These are phyloP conservation scores for Hydrolagus colliei DNA, from an alignment of 2,797 vertebrate genomes.

Conservation along the genomic window DNA sequence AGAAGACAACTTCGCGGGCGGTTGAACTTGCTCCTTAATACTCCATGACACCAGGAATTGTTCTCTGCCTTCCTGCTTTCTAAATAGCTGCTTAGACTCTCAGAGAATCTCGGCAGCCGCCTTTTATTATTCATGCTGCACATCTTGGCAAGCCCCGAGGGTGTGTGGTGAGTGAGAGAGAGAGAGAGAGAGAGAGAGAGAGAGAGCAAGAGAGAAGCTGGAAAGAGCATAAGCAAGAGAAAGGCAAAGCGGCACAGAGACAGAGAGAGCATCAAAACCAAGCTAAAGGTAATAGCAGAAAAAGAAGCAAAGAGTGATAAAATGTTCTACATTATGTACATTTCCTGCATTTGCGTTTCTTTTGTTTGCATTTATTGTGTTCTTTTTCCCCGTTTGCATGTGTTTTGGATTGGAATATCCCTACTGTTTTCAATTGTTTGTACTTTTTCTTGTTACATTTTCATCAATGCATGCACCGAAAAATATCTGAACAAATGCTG, in stretches of 20 bases:
- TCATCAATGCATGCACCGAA: not conserved
- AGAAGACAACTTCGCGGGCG: not conserved
- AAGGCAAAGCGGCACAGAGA: not conserved
- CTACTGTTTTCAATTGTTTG: not conserved
- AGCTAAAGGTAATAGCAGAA: not conserved
- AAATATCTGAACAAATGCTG: not conserved
- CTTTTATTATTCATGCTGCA: constrained; percentile 17
- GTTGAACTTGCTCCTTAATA: not conserved
- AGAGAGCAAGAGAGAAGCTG: not conserved
- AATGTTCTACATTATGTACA: not conserved
- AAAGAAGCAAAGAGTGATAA: not conserved
- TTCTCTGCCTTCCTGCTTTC: not conserved
- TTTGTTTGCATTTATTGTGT: not conserved
- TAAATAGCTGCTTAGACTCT: not conserved
- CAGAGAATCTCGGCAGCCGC: not conserved
- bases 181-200: not conserved
- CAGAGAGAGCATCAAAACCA: not conserved
- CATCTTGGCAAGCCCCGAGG: not conserved
- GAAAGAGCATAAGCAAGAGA: not conserved
- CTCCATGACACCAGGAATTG: not conserved
- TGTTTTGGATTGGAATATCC: not conserved
- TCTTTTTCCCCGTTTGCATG: not conserved
- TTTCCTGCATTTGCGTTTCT: not conserved
- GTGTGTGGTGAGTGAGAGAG: not conserved
- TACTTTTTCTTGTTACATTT: not conserved